These are phyloP conservation scores for Brenthis daphne DNA, from an alignment of 2,888 invertebrate species.

Conservation along the genomic window DNA sequence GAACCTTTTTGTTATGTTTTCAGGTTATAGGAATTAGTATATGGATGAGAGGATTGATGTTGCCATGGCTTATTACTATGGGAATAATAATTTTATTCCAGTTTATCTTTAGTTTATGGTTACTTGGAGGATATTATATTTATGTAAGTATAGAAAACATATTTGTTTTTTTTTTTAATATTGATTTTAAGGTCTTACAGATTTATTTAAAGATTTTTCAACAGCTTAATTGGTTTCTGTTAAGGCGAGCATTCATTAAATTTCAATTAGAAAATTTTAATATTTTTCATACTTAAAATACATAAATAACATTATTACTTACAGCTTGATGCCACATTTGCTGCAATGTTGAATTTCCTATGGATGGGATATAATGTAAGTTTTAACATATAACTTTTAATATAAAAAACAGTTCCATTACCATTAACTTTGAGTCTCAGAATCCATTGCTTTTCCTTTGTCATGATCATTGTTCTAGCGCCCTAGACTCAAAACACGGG, in stretches of 20 bases:
- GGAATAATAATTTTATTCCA: conserved; percentile 88
- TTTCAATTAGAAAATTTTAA: too few relatives aligned
- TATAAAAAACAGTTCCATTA: neutral
- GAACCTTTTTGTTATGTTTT: conserved; percentile 42
- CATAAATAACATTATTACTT: neutral
- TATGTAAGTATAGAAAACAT: conserved; percentile 85
- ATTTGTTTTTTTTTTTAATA: neutral
- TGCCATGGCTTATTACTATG: conserved; percentile 90
- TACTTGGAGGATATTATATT: conserved; percentile 94
- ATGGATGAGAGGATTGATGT: conserved; percentile 89
- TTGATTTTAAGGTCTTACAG: too few relatives aligned
- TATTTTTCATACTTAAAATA: too few relatives aligned
- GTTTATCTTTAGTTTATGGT: conserved; percentile 90
- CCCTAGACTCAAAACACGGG: too few relatives aligned
- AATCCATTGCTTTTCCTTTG: too few relatives aligned
- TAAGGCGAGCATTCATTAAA: too few relatives aligned
- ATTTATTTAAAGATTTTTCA: too few relatives aligned
- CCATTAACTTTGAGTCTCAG: too few relatives aligned
- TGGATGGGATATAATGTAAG: conserved; percentile 95
- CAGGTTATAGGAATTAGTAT: conserved; percentile 84
- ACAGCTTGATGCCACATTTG: conserved; percentile 90
- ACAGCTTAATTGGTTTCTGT: too few relatives aligned
- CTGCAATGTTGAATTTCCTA: conserved; percentile 88
- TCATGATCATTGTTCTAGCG: too few relatives aligned
- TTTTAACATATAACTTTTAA: conserved; percentile 40